Percentiles rank a stretch among this genome's conserved stretches.
These are phyloP conservation scores for Tragelaphus oryx DNA, from an alignment of 2,797 vertebrate species.

Conservation along the genomic window DNA sequence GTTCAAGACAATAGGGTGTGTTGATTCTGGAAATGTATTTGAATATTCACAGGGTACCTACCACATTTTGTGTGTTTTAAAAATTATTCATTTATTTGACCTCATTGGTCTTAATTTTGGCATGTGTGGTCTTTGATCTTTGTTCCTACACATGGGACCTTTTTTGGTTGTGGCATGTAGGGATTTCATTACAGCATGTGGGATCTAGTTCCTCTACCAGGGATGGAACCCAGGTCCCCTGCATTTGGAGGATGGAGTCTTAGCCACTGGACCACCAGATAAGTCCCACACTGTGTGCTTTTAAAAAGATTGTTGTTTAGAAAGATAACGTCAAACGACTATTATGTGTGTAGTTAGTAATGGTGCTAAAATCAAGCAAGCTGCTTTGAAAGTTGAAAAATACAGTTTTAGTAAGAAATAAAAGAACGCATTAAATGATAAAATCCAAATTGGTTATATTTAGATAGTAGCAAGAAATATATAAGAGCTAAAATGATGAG, in stretches of 20 bases:
- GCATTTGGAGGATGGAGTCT: neutral
- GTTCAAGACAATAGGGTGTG: neutral
- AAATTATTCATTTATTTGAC: neutral
- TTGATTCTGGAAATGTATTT: conserved; percentile 13
- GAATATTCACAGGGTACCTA: neutral
- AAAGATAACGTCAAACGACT: neutral
- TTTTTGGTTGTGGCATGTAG: neutral
- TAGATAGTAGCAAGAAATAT: neutral
- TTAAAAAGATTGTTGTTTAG: neutral
- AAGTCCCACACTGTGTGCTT: neutral
- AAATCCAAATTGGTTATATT: neutral
- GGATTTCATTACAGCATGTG: neutral
- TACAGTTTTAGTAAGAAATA: neutral
- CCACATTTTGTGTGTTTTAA: neutral
- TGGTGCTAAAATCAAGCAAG: neutral
- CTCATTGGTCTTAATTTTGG: neutral
- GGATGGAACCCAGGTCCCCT: neutral
- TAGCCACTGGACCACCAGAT: neutral
- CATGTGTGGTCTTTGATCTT: neutral
- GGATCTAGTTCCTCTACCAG: neutral
- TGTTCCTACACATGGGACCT: neutral
- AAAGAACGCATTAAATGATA: neutral
- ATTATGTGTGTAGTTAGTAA: neutral
- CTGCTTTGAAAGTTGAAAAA: neutral
- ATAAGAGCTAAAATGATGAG: neutral